Evolutionary conservation across 1,140 invertebrate genomes (phyloP), one percentile per base, ranked within the genome.

Genomic region (Musca domestica): DNA sequence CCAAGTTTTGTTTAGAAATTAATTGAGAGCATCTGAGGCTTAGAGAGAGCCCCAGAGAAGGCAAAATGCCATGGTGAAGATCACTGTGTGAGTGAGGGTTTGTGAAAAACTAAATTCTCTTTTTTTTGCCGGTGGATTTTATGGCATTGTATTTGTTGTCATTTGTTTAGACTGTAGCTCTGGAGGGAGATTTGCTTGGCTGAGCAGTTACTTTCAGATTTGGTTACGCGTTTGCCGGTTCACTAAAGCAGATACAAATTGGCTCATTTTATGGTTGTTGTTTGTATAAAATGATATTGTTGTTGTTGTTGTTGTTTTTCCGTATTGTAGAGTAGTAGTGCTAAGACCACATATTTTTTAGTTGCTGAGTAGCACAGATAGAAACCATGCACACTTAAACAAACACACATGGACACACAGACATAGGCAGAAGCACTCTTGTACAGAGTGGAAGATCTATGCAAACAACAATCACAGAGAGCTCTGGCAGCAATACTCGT

Each of bases 211-310:
- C 34, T 41, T 5, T 2, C 12, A 12, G 34, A 41, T 61, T 27
- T 61, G 30, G 56, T 61, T 61, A 61, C 56, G 27, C 56, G 56
- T 61, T 61, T 34, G 56, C 56, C 56, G 56, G 56, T 61, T 61
- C 27, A 12, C 34, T n/a, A n/a, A 41, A 41, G 2, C 4, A 61
- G 27, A 61, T 61, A 61, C 56, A 61, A 61, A 41, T 41, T 61
- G 56, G 30, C 34, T 34, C 34, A 51, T 51, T 19, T 58, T 61
- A 34, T 34, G 30, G 7, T 58, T 58, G 54, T 25, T 58, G 25
- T 27, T 20, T 34, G 56, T 34, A 34, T 27, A 10, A 19, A 61
- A 17, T 61, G 12, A 52, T 6, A 19, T 14, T 49, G 15, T 20
- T 51, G 48, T 20, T 19, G 48, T 46, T 46, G 41, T 14, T 51